These are phyloP conservation scores for Arrhamphus sclerolepis DNA, from an alignment of 2,797 vertebrate species.

Conservation along the genomic window DNA sequence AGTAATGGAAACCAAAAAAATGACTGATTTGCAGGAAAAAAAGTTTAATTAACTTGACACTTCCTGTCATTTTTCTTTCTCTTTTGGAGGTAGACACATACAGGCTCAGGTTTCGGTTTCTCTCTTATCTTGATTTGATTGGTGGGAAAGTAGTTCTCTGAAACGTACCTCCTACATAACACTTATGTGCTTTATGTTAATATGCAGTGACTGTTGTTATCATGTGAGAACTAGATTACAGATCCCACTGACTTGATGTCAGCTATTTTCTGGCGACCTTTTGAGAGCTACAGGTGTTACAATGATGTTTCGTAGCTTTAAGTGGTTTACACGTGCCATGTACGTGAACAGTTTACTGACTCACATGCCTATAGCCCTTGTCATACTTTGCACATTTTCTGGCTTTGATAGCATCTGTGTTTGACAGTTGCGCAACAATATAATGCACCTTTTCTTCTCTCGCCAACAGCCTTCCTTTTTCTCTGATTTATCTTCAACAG, in stretches of 20 bases:
- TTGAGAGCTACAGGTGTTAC: conserved; percentile 53
- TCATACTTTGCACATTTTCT: neutral
- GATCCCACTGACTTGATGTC: conserved; percentile 5
- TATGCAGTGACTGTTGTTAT: conserved; percentile 34
- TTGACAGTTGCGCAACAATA: conserved; percentile 4
- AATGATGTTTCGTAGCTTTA: conserved; percentile 3
- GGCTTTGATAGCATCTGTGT: neutral
- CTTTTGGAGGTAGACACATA: conserved; percentile 29
- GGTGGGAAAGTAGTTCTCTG: conserved; percentile 63
- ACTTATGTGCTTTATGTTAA: conserved; percentile 23
- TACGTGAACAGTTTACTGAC: neutral
- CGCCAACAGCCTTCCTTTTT: neutral
- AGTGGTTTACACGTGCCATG: conserved; percentile 5
- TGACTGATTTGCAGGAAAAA: conserved; percentile 5
- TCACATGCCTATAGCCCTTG: neutral
- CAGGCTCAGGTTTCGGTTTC: conserved; percentile 56
- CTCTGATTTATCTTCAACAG: conserved; percentile 34
- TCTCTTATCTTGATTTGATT: conserved; percentile 62
- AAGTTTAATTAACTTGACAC: conserved; percentile 12
- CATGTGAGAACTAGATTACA: conserved; percentile 26
- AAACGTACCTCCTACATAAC: conserved; percentile 53
- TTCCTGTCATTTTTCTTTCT: conserved; percentile 56
- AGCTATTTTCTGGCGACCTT: conserved; percentile 28
- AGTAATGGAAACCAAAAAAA: conserved; percentile 1
- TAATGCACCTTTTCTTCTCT: conserved; percentile 11